Evolutionary conservation across 2,797 vertebrate species (phyloP).

Genomic region (Crocodylus rhombifer): DNA sequence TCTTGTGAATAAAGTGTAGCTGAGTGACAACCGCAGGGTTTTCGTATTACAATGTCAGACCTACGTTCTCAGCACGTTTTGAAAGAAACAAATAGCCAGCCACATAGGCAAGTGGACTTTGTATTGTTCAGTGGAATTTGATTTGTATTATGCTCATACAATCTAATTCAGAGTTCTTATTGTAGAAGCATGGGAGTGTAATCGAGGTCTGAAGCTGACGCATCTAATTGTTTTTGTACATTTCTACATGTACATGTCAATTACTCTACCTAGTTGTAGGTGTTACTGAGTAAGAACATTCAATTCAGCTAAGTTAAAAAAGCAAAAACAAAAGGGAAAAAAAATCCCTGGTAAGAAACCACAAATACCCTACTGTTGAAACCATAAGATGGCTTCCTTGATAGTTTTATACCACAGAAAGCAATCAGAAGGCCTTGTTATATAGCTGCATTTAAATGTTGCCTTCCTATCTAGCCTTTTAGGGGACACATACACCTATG

Average conservation of each 20-base stretch:
- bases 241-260: background rate
- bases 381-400: constrained; percentile 5
- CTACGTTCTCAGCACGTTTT: background rate
- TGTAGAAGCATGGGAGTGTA: background rate
- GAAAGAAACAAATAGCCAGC: background rate
- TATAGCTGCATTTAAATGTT: background rate
- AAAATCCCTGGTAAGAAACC: background rate
- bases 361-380: background rate
- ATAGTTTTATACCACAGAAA: background rate
- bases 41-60: background rate
- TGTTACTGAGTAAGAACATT: background rate
- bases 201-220: background rate
- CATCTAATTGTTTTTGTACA: background rate
- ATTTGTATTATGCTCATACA: background rate
- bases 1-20: background rate
- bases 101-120: background rate
- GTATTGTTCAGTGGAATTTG: background rate
- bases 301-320: background rate
- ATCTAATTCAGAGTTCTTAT: background rate
- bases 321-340: background rate
- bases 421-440: background rate
- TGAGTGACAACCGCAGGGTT: constrained; percentile 19
- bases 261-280: rapidly evolving
- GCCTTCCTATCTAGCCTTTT: background rate
- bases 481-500: background rate